Evolutionary conservation across 2,797 vertebrate genomes (phyloP).

Genomic region (Hypotaenidia okinawae): DNA sequence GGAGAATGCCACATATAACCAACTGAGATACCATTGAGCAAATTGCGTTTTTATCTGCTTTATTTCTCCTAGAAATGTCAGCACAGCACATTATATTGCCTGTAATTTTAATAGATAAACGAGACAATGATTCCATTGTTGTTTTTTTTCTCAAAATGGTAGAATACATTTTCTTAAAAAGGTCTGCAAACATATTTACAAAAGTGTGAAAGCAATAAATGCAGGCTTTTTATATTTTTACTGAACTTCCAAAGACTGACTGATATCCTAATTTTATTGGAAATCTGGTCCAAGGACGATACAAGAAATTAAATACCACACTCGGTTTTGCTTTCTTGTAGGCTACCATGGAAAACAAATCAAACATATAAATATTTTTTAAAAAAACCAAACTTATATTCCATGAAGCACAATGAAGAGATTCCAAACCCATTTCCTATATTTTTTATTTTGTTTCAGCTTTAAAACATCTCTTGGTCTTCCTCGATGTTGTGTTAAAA

Average conservation of each 20-base stretch:
- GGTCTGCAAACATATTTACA: slow-evolving; percentile 64
- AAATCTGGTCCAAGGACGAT: slow-evolving; percentile 38
- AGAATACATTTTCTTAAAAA: slow-evolving; percentile 67
- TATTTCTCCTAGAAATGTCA: slow-evolving; percentile 68
- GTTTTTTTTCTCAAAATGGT: slow-evolving; percentile 39
- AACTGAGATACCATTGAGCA: slow-evolving; percentile 56
- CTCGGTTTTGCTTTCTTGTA: slow-evolving; percentile 20
- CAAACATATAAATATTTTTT: background rate
- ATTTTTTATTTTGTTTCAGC: slow-evolving; percentile 39
- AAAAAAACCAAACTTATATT: slow-evolving; percentile 44
- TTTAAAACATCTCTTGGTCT: slow-evolving; percentile 34
- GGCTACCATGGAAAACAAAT: background rate
- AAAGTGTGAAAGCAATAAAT: slow-evolving; percentile 55
- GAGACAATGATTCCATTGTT: slow-evolving; percentile 46
- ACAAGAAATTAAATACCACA: slow-evolving; percentile 57
- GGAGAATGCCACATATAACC: background rate
- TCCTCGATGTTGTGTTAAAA: slow-evolving; percentile 9
- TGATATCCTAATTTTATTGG: slow-evolving; percentile 39
- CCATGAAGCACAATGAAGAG: slow-evolving; percentile 44
- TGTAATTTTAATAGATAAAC: slow-evolving; percentile 54
- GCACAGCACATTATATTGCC: slow-evolving; percentile 64
- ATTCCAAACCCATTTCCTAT: slow-evolving; percentile 36
- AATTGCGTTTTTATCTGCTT: slow-evolving; percentile 42
- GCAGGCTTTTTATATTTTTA: slow-evolving; percentile 32
- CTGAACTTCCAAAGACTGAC: slow-evolving; percentile 45